These are phyloP conservation scores for western clawed frog (Xenopus tropicalis) DNA, from an alignment of 2,113 vertebrate genomes.

Conservation along the genomic window DNA sequence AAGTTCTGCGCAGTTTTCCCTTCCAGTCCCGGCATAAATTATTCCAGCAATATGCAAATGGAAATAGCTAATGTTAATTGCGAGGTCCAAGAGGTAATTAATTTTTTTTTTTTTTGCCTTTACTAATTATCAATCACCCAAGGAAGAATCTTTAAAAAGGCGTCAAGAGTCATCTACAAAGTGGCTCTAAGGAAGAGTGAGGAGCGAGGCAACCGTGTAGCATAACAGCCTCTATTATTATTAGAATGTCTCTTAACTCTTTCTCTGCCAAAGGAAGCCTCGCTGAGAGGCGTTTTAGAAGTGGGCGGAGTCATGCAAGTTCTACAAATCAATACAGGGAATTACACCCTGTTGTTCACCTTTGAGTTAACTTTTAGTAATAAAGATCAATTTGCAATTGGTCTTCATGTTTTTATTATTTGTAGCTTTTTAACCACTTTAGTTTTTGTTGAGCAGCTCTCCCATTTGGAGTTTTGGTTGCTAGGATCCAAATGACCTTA, in stretches of 20 bases:
- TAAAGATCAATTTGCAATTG: too few relatives aligned
- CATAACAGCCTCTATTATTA: neutral
- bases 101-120: constrained; percentile 31
- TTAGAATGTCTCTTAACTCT: neutral
- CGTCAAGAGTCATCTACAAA: constrained; percentile 27
- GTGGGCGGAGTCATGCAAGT: too few relatives aligned
- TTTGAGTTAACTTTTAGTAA: too few relatives aligned
- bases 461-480: too few relatives aligned
- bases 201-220: neutral
- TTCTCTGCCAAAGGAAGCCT: constrained; percentile 1
- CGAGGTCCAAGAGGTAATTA: constrained; percentile 35
- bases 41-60: constrained; percentile 40
- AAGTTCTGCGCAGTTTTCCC: constrained; percentile 26
- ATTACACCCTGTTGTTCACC: too few relatives aligned
- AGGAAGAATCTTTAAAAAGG: constrained; percentile 37
- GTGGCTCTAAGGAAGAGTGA: constrained; percentile 10
- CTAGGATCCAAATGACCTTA: too few relatives aligned
- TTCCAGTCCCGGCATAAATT: constrained; percentile 38
- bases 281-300: too few relatives aligned
- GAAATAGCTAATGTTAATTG: constrained; percentile 42
- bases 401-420: too few relatives aligned
- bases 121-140: constrained; percentile 42
- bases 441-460: too few relatives aligned
- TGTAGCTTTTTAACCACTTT: too few relatives aligned
- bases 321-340: too few relatives aligned